phyloP scores from a whole-genome alignment of 2,113 vertebrate genomes.

The Rhabdornis inornatus region DNA sequence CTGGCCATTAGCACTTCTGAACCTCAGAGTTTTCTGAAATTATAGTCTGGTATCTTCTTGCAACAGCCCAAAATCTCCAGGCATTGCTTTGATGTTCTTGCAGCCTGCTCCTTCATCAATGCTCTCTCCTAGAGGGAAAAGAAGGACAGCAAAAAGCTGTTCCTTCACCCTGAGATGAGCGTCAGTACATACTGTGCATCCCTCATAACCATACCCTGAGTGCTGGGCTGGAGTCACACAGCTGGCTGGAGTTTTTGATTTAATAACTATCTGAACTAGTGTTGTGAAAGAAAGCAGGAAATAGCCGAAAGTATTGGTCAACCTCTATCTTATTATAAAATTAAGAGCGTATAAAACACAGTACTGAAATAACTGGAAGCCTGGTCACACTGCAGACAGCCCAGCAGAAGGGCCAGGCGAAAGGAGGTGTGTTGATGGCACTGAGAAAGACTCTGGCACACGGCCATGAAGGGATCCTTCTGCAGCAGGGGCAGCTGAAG shows the following conservation, averaged over 20 bases:
- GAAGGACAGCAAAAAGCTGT: not conserved
- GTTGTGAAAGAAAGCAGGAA: not conserved
- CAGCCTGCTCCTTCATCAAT: not conserved
- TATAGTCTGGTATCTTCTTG: not conserved
- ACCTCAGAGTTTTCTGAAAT: not conserved
- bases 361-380: not conserved
- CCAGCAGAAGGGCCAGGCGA: not conserved
- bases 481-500: not conserved
- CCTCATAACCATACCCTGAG: not conserved
- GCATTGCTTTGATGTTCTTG: accelerated
- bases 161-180: not conserved
- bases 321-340: not conserved
- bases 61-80: not conserved
- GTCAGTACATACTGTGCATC: accelerated
- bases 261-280: not conserved
- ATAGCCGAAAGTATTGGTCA: not conserved
- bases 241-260: not conserved
- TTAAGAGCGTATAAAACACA: not conserved
- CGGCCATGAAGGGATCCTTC: not conserved
- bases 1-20: not conserved
- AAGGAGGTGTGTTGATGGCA: not conserved
- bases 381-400: not conserved
- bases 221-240: not conserved
- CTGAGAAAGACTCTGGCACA: not conserved
- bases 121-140: not conserved